Evolutionary conservation across 2,113 vertebrate genomes (phyloP), one percentile per base, ranked within the genome.

Genomic region (Perca fluviatilis): DNA sequence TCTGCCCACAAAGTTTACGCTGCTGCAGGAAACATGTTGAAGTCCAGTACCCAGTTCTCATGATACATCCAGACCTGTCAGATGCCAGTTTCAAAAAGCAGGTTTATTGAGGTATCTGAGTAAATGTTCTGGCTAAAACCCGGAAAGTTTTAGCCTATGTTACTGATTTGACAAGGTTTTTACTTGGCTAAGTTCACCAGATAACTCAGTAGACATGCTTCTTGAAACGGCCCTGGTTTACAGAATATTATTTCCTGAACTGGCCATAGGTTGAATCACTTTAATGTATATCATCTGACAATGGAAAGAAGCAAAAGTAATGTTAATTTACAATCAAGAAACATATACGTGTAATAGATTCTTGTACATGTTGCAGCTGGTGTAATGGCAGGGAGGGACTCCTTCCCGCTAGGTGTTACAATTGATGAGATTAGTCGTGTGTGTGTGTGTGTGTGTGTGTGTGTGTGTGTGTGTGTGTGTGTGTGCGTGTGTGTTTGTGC

Each of bases 391-490:
- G 46, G 46, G 56, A 40, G 67, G 61, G 72, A 83, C 84, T 92
- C 80, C 86, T 91, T 90, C 80, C 77, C 68, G 9, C 78, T 80
- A 47, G 77, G 76, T 81, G 82, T 84, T 85, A 30, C 62, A 88
- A 83, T 82, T 87, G 86, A 91, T 88, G 87, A 87, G 85, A 91
- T 91, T 83, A 90, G 79, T 76, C 30, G 36, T 40, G 36, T 9
- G 36, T 50, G 16, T 19, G 30, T 33, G 30, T 33, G 30, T 33
- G 53, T 61, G 75, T 65, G 77, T 83, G 70, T 82, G 64, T 68
- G 67, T 50, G 77, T 43, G 71, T 49, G 82, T 77, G 60, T 16
- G 23, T n/a, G 36, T 74, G 80, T 46, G 71, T 60, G 40, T 62
- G 43, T 21, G 30, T 30, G 53, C 56, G 75, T 65, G 77, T 83